Evolutionary conservation across 2,113 vertebrate genomes (phyloP).

Genomic region (Thalassarche chlororhynchos): DNA sequence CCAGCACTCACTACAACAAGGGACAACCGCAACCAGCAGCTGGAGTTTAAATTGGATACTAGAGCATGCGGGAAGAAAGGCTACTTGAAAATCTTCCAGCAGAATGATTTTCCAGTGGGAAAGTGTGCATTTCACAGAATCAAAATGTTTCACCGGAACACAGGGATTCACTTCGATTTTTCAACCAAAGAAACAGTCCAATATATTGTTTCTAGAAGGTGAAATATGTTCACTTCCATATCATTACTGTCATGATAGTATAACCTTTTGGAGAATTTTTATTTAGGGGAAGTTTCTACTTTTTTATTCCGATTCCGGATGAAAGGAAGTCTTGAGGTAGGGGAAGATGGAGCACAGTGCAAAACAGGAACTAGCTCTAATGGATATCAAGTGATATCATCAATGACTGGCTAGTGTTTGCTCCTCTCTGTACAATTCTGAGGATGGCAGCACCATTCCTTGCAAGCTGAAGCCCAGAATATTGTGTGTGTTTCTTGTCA

Average conservation of each 20-base stretch:
- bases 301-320: not conserved
- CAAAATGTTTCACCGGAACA: not conserved
- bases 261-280: not conserved
- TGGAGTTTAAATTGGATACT: constrained; percentile 37
- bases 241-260: not conserved
- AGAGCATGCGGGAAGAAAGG: not conserved
- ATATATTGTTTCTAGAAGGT: not conserved
- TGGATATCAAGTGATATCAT: not conserved
- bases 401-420: not conserved
- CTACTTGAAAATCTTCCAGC: constrained; percentile 31
- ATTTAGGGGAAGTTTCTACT: not conserved
- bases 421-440: not conserved
- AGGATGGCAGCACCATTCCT: not conserved
- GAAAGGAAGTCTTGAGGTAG: not conserved
- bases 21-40: constrained; percentile 7
- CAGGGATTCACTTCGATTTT: not conserved
- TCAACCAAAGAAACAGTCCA: not conserved
- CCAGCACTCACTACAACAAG: not conserved
- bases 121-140: not conserved
- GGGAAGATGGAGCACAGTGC: not conserved
- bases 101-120: constrained; percentile 21
- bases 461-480: not conserved
- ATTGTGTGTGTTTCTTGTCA: not conserved
- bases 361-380: not conserved
- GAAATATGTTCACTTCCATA: not conserved